Percentiles rank a stretch among this genome's conserved stretches.
These are phyloP conservation scores for Tetragnatha montana DNA, from an alignment of 2,888 invertebrate genomes.

Conservation along the genomic window DNA sequence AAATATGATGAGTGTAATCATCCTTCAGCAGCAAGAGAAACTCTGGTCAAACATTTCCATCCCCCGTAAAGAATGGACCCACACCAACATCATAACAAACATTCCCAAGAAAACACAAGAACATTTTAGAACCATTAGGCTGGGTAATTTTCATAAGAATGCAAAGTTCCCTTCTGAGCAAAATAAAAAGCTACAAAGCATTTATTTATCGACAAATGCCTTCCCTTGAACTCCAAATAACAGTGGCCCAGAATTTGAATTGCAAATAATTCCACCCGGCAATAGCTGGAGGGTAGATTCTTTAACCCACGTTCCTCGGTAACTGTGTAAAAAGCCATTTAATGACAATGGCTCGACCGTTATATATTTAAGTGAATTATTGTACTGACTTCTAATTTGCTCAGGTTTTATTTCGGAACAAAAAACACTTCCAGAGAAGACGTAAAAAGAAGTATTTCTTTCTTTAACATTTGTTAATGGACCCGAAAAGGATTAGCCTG, in stretches of 20 bases:
- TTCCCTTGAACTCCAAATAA: constrained; percentile 53
- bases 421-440: constrained; percentile 31
- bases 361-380: constrained; percentile 66
- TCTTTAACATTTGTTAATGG: constrained; percentile 69
- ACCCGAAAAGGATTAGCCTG: constrained; percentile 63
- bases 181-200: constrained; percentile 57
- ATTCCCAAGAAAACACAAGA: constrained; percentile 42
- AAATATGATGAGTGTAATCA: not conserved
- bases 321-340: constrained; percentile 65
- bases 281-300: constrained; percentile 40
- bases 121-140: constrained; percentile 60
- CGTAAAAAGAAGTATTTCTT: constrained; percentile 63
- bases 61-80: not conserved
- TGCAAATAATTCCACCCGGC: constrained; percentile 62
- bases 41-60: not conserved
- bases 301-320: constrained; percentile 52
- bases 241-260: constrained; percentile 60
- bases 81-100: constrained; percentile 46
- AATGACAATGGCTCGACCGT: constrained; percentile 64
- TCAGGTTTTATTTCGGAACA: constrained; percentile 59
- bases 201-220: constrained; percentile 64
- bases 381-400: constrained; percentile 66
- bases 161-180: constrained; percentile 42
- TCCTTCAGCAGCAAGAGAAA: not conserved
- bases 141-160: constrained; percentile 63